phyloP scores from a whole-genome alignment of 1,140 invertebrate species.

The Heliothis virescens region DNA sequence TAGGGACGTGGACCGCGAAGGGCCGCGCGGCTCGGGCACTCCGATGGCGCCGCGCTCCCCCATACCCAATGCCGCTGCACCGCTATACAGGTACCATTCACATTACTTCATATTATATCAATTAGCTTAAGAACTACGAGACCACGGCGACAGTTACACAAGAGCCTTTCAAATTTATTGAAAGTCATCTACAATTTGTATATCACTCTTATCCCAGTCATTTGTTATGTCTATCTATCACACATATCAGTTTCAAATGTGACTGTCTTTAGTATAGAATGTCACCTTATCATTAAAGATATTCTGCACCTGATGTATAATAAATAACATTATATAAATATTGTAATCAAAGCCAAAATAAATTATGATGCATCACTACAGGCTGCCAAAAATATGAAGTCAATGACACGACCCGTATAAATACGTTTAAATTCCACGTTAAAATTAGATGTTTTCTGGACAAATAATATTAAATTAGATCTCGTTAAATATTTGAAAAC shows the following conservation, averaged over 20 bases:
- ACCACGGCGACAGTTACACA: background rate
- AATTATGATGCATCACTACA: constrained; percentile 27
- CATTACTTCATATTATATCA: background rate
- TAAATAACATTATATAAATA: constrained; percentile 38
- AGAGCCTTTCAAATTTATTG: background rate
- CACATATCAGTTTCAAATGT: constrained; percentile 11
- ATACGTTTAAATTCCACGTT: background rate
- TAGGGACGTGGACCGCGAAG: constrained; percentile 78
- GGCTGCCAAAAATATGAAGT: constrained; percentile 34
- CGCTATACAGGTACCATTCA: constrained; percentile 73
- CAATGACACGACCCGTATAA: constrained; percentile 20
- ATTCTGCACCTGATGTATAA: background rate
- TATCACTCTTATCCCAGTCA: background rate
- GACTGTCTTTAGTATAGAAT: constrained; percentile 38
- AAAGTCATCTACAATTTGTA: background rate
- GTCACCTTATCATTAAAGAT: constrained; percentile 25
- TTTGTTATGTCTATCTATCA: background rate
- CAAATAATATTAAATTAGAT: background rate
- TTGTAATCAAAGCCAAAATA: constrained; percentile 24
- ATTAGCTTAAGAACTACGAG: background rate
- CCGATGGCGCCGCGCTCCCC: constrained; percentile 73
- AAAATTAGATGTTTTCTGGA: constrained; percentile 17
- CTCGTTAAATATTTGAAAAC: background rate
- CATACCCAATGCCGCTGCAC: constrained; percentile 62
- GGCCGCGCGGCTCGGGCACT: constrained; percentile 60